Conservation (phyloP, 2,113 vertebrate genomes). For the Egretta garzetta region DNA sequence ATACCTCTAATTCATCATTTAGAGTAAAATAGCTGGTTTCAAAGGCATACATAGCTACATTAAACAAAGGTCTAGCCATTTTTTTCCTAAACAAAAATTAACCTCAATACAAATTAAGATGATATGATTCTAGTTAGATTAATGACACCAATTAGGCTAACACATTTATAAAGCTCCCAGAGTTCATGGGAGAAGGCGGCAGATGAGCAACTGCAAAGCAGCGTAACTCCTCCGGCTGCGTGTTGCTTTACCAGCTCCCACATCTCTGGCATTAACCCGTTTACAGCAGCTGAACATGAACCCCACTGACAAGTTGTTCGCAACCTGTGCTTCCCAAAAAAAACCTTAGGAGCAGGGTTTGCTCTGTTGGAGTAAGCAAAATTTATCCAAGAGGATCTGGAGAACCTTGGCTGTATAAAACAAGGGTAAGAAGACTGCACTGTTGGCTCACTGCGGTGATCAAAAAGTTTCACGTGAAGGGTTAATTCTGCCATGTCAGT, state of each 20-base stretch:
- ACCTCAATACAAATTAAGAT: neutral
- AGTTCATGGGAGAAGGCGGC: neutral
- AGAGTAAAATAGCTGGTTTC: neutral
- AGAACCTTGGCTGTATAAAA: neutral
- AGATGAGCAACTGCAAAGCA: neutral
- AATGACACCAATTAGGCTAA: neutral
- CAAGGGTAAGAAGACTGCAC: fast-evolving
- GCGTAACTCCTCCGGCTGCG: fast-evolving
- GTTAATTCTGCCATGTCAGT: neutral
- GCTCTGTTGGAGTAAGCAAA: neutral
- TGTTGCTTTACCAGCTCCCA: neutral
- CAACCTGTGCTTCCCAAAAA: neutral
- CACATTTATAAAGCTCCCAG: neutral
- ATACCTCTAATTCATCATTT: neutral
- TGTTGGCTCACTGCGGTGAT: neutral
- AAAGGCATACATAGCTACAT: neutral
- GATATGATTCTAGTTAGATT: neutral
- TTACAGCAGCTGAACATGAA: neutral
- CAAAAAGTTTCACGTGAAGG: neutral
- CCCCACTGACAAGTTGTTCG: neutral
- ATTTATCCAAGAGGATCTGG: neutral
- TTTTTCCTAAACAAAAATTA: slow-evolving; percentile 21
- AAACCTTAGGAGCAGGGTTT: neutral
- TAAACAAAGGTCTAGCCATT: neutral
- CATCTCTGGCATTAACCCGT: fast-evolving